Percentiles rank a stretch among this genome's conserved stretches.
Conservation (phyloP, 2,113 vertebrate genomes). For the Cebus imitator region DNA sequence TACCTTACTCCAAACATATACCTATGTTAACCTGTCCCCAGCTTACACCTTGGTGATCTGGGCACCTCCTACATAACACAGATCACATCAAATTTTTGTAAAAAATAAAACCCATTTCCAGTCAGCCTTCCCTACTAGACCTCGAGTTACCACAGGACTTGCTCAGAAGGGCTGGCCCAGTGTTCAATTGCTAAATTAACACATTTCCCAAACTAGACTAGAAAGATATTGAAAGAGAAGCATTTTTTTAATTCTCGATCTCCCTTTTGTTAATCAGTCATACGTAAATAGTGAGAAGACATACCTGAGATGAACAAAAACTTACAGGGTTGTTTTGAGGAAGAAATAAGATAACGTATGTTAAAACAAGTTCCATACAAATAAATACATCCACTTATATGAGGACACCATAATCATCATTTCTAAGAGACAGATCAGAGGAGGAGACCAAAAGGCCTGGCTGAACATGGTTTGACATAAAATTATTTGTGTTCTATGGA, state of each 20-base stretch:
- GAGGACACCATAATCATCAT: background rate
- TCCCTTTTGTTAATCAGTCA: background rate
- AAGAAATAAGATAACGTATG: background rate
- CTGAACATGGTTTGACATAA: slow-evolving; percentile 43
- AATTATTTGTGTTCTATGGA: slow-evolving; percentile 25
- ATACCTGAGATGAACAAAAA: background rate
- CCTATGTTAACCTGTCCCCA: background rate
- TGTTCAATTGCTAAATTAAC: background rate
- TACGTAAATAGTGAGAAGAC: background rate
- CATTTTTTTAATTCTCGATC: background rate
- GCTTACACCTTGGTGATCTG: no score
- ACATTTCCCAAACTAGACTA: background rate
- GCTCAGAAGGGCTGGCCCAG: no score
- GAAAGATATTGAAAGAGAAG: background rate
- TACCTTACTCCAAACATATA: background rate
- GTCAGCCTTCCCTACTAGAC: background rate
- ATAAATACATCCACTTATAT: background rate
- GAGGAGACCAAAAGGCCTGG: slow-evolving; percentile 12
- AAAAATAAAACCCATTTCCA: background rate
- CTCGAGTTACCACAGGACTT: background rate
- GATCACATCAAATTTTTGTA: background rate
- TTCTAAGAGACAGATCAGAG: slow-evolving; percentile 39
- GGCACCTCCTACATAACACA: background rate
- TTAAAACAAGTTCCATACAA: background rate
- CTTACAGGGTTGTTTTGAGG: background rate